These are phyloP conservation scores for Xenotilapia longispinis DNA, from an alignment of 2,113 vertebrate genomes.

Conservation along the genomic window DNA sequence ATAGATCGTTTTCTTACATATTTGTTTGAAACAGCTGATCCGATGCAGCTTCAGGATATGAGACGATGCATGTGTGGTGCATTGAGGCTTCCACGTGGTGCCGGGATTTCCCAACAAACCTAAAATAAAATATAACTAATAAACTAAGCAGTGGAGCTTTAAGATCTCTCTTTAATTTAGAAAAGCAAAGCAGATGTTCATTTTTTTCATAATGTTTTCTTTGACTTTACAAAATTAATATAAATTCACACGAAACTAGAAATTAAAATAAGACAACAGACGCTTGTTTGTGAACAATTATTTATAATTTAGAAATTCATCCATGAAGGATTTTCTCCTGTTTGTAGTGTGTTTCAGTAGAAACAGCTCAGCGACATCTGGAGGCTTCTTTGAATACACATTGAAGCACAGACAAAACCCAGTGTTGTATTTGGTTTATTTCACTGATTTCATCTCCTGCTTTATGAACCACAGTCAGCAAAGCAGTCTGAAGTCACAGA, in stretches of 20 bases:
- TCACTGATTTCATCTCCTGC: slow-evolving; percentile 47
- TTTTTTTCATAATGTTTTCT: not conserved
- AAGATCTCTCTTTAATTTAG: not conserved
- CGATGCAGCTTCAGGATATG: not conserved
- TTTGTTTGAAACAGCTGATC: not conserved
- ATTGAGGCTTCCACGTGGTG: rapidly evolving
- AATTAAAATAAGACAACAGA: not conserved
- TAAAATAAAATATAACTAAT: not conserved
- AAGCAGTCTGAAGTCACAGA: slow-evolving; percentile 64
- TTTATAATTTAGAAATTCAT: not conserved
- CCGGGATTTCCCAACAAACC: rapidly evolving
- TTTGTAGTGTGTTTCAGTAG: not conserved
- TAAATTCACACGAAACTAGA: not conserved
- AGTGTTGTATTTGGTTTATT: slow-evolving; percentile 76
- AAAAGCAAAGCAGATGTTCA: not conserved
- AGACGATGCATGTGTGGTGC: rapidly evolving
- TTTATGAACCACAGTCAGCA: slow-evolving; percentile 63
- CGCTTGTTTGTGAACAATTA: not conserved
- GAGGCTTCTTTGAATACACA: not conserved
- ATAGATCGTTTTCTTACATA: rapidly evolving
- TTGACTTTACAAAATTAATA: not conserved
- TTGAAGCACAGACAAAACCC: not conserved
- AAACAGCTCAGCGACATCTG: not conserved
- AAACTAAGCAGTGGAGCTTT: not conserved
- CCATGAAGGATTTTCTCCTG: not conserved